Evolutionary conservation across 2,888 invertebrate species (phyloP).

Genomic region (Dromius quadrimaculatus): DNA sequence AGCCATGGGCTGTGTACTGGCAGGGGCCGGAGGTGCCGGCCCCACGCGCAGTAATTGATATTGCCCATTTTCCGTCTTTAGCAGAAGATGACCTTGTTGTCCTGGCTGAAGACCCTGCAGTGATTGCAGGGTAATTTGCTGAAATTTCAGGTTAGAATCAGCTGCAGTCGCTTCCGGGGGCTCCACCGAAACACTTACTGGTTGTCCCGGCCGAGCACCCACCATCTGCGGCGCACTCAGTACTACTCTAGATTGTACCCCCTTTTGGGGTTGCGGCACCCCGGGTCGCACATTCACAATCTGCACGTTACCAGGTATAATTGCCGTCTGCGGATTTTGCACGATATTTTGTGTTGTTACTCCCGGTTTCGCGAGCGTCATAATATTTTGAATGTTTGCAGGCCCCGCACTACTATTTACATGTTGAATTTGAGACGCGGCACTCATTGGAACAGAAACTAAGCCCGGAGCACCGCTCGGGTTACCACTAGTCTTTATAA

Average conservation of each 20-base stretch:
- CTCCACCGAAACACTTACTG: constrained; percentile 71
- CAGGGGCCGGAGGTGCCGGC: constrained; percentile 77
- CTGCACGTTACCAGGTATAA: constrained; percentile 82
- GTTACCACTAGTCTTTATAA: constrained; percentile 65
- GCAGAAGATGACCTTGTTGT: constrained; percentile 89
- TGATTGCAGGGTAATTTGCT: constrained; percentile 88
- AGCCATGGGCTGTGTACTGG: constrained; percentile 70
- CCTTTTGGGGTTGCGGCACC: constrained; percentile 80
- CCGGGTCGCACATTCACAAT: constrained; percentile 86
- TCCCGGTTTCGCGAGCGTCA: constrained; percentile 74
- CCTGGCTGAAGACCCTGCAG: constrained; percentile 88
- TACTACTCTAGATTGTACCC: constrained; percentile 85
- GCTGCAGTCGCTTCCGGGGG: neutral
- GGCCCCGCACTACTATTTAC: constrained; percentile 65
- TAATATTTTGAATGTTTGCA: constrained; percentile 73
- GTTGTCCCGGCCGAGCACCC: constrained; percentile 83
- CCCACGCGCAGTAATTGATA: constrained; percentile 92
- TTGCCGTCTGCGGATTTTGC: constrained; percentile 73
- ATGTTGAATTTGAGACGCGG: constrained; percentile 56
- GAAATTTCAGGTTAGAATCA: constrained; percentile 28
- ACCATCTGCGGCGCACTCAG: constrained; percentile 86
- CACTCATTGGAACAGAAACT: constrained; percentile 75
- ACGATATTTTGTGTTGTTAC: constrained; percentile 74
- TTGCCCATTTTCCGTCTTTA: constrained; percentile 97
- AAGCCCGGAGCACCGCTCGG: constrained; percentile 68